Percentiles rank a stretch among this genome's conserved stretches.
Conservation (phyloP, 2,888 invertebrate genomes). For the Caenorhabditis sp. region DNA sequence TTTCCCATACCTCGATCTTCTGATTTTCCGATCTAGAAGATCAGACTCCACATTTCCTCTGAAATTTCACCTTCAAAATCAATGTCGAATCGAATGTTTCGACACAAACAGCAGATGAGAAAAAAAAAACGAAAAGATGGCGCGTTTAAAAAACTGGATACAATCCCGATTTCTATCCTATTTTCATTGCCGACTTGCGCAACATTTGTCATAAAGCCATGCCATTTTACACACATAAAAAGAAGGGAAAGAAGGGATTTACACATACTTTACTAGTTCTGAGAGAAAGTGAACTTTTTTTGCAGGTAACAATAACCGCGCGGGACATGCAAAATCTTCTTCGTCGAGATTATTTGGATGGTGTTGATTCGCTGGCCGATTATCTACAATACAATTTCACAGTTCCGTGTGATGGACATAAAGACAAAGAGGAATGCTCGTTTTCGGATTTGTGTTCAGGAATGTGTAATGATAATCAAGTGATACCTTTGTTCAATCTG, state of each 20-base stretch:
- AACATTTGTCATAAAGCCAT: conserved; percentile 4
- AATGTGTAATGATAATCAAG: conserved; percentile 60
- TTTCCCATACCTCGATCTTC: no score
- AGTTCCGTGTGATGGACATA: conserved; percentile 44
- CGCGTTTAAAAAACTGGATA: conserved; percentile 21
- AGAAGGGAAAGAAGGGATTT: no score
- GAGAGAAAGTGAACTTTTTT: neutral
- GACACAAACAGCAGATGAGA: neutral
- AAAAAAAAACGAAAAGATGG: neutral
- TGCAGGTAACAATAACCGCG: conserved; percentile 58
- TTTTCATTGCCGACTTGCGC: conserved; percentile 5
- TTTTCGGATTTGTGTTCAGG: conserved; percentile 57
- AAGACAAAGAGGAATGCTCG: conserved; percentile 41
- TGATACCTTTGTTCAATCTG: conserved; percentile 59
- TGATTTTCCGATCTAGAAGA: no score
- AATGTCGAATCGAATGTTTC: no score
- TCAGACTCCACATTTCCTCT: no score
- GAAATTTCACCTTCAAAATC: no score
- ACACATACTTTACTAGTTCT: neutral
- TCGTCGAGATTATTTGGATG: conserved; percentile 52
- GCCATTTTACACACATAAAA: neutral
- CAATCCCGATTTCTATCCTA: conserved; percentile 9
- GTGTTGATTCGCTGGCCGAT: conserved; percentile 49
- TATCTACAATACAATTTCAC: conserved; percentile 60
- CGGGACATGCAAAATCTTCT: conserved; percentile 56